These are phyloP conservation scores for Adela reaumurella DNA, from an alignment of 2,888 invertebrate genomes.

Conservation along the genomic window DNA sequence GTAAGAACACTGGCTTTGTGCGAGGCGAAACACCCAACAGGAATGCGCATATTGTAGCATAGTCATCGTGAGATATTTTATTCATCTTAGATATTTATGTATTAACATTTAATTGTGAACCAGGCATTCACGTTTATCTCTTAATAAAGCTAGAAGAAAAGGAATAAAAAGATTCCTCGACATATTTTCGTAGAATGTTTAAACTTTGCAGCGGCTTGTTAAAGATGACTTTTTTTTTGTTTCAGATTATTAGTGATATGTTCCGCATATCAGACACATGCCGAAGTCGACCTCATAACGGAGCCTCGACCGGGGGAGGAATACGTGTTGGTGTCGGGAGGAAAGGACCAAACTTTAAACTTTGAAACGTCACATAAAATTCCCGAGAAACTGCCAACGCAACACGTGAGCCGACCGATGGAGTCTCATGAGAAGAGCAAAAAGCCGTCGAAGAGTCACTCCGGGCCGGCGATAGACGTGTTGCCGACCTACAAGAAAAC, in stretches of 20 bases:
- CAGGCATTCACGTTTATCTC: no score
- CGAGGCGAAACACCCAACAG: neutral
- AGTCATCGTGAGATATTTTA: neutral
- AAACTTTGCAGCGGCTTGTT: no score
- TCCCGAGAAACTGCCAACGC: constrained; percentile 47
- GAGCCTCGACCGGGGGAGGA: constrained; percentile 64
- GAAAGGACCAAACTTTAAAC: constrained; percentile 41
- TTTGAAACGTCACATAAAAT: constrained; percentile 75
- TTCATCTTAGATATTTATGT: neutral
- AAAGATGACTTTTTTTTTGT: constrained; percentile 22
- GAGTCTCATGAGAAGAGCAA: constrained; percentile 45
- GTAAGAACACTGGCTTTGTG: neutral
- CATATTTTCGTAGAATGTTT: no score
- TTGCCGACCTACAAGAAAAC: neutral
- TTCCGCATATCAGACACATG: constrained; percentile 34
- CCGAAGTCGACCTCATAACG: constrained; percentile 59
- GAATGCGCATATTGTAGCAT: neutral
- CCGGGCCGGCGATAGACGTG: constrained; percentile 10
- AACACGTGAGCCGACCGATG: constrained; percentile 30
- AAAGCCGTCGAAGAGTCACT: constrained; percentile 33
- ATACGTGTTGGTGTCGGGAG: constrained; percentile 61
- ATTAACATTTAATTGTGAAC: no score
- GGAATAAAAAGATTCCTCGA: no score
- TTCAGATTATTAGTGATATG: constrained; percentile 51
- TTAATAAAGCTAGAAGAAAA: no score